phyloP scores from a whole-genome alignment of 2,888 invertebrate species.

The Drosophila pegasa region DNA sequence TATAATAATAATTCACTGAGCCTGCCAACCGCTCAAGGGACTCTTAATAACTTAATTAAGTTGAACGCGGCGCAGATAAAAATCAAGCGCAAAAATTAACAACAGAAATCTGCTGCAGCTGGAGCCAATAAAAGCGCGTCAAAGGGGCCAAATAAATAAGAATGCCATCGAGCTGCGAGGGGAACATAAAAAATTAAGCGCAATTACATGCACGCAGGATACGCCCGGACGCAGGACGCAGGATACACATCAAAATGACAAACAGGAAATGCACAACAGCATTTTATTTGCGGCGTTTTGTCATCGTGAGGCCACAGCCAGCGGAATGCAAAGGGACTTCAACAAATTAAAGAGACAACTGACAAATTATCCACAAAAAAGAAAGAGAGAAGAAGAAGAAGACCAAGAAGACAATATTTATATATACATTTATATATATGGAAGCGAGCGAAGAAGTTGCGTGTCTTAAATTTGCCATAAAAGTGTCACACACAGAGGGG shows the following conservation, averaged over 20 bases:
- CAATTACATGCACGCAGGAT: constrained; percentile 68
- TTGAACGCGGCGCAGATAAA: constrained; percentile 60
- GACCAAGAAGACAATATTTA: constrained; percentile 14
- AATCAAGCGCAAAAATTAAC: constrained; percentile 73
- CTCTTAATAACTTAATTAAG: constrained; percentile 76
- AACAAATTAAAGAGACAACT: constrained; percentile 68
- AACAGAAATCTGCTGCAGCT: constrained; percentile 51
- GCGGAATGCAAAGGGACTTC: constrained; percentile 34
- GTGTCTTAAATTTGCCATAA: constrained; percentile 81
- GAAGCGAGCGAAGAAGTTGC: constrained; percentile 57
- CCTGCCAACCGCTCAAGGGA: constrained; percentile 43
- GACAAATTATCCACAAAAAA: constrained; percentile 59
- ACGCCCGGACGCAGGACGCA: constrained; percentile 12
- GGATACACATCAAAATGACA: constrained; percentile 34
- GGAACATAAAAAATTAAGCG: constrained; percentile 65
- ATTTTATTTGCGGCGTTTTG: constrained; percentile 71
- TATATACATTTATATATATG: constrained; percentile 5
- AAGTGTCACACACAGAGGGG: constrained; percentile 65
- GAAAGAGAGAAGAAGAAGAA: constrained; percentile 3
- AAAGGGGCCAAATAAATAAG: constrained; percentile 46
- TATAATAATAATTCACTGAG: constrained; percentile 40
- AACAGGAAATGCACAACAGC: constrained; percentile 68
- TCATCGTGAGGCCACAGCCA: constrained; percentile 42
- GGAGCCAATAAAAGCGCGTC: constrained; percentile 50
- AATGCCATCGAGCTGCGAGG: constrained; percentile 43